Evolutionary conservation across 2,113 vertebrate species (phyloP), one percentile per base, ranked within the genome.

Genomic region (Tenebrosternarchus preto): DNA sequence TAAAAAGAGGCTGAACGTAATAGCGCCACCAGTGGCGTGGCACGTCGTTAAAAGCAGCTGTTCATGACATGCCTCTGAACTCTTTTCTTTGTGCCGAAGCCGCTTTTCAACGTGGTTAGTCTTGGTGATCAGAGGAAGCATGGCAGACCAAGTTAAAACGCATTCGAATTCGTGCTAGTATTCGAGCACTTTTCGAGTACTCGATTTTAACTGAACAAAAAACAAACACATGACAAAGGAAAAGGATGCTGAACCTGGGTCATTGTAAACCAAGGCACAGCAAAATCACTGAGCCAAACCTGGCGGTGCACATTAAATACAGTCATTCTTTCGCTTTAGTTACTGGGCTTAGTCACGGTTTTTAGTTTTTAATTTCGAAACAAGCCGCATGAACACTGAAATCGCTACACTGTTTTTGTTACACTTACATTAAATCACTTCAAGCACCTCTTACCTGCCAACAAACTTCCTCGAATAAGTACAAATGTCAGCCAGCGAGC

Each of bases 391-490:
- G 15, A 15, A 50, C 43, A 50, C 5, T 50, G 43, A 50, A 50
- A 50, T 50, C 12, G 43, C 12, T 50, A 50, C 43, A 50, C 39
- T 43, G 5, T 50, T 50, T 50, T 50, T 50, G 43, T 50, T 50
- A 50, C 33, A 36, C 50, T 29, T 63, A 24, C 1, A 69, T 50
- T 15, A 50, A 68, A 63, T 75, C 69, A 64, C 31, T 31, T 6
- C 57, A 20, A 9, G 27, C 22, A 77, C 59, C 61, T 77, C 91
- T 91, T 93, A 96, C 95, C 94, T 95, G 95, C 92, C 86, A 94
- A 95, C 82, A 95, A 94, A 95, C 93, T 95, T 93, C 93, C 94
- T 86, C 93, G 94, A 85, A 96, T 93, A 90, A 96, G 91, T 88
- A 93, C 93, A 89, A 95, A 94, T 92, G 93, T 95, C 90, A 96